phyloP scores from a whole-genome alignment of 2,888 invertebrate species.

The Neuroscelio doddi region DNA sequence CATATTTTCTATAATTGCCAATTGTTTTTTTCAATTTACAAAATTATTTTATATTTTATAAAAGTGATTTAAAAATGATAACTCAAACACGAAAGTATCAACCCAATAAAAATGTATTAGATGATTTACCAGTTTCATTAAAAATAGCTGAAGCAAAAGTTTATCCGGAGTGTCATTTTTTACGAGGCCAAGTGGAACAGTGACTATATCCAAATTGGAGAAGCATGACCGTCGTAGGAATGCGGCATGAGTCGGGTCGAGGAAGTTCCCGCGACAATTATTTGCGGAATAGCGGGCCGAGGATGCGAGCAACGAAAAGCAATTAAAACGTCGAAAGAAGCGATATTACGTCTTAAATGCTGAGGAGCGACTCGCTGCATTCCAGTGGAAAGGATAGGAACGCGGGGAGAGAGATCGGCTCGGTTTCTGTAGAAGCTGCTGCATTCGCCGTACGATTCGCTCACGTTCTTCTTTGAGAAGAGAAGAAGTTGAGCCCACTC shows the following conservation, averaged over 20 bases:
- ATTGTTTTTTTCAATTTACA: too few species aligned
- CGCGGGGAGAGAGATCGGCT: conserved; percentile 9
- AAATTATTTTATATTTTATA: too few species aligned
- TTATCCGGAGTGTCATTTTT: too few species aligned
- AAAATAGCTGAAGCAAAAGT: too few species aligned
- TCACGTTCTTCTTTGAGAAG: conserved; percentile 14
- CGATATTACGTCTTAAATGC: conserved; percentile 47
- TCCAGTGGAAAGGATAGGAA: conserved; percentile 16
- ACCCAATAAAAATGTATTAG: too few species aligned
- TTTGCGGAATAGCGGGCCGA: conserved; percentile 20
- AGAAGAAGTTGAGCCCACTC: conserved; percentile 5
- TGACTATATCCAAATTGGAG: conserved; percentile 12
- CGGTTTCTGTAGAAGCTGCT: conserved; percentile 14
- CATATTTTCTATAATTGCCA: too few species aligned
- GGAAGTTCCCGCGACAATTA: conserved; percentile 17
- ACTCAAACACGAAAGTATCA: too few species aligned
- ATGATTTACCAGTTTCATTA: too few species aligned
- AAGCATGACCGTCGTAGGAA: conserved; percentile 13
- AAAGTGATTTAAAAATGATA: too few species aligned
- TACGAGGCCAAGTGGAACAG: too few species aligned
- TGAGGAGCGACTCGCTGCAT: conserved; percentile 23
- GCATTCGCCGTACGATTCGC: conserved; percentile 10
- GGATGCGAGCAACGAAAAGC: conserved; percentile 34
- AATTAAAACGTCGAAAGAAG: conserved; percentile 55
- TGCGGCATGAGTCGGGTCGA: conserved; percentile 14